These are phyloP conservation scores for Enteromius paludinosus DNA, from an alignment of 2,797 vertebrate genomes.

Conservation along the genomic window DNA sequence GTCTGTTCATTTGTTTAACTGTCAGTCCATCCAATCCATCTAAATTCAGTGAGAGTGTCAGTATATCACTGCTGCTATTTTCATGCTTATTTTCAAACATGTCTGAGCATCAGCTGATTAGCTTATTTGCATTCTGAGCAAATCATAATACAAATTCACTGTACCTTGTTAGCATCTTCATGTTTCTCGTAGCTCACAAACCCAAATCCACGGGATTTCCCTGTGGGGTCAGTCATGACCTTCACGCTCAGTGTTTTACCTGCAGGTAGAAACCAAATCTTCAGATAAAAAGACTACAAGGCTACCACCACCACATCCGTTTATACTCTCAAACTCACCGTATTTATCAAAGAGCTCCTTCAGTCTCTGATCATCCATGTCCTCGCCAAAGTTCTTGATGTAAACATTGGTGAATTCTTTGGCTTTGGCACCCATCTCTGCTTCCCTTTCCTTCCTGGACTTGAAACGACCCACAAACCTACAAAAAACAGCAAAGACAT, in stretches of 20 bases:
- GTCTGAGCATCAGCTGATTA: not conserved
- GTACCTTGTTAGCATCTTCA: conserved; percentile 97
- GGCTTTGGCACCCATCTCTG: conserved; percentile 96
- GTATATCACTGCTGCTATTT: not conserved
- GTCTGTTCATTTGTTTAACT: not conserved
- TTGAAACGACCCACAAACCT: conserved; percentile 99
- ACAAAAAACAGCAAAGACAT: conserved; percentile 43
- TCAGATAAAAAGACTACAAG: not conserved
- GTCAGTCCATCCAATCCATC: not conserved
- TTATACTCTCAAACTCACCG: conserved; percentile 76
- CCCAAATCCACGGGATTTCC: conserved; percentile 98
- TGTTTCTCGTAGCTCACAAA: conserved; percentile 99
- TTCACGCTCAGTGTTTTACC: conserved; percentile 98
- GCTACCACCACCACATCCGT: not conserved
- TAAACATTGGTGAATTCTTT: conserved; percentile 99
- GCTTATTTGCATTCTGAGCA: not conserved
- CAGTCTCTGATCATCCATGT: conserved; percentile 91
- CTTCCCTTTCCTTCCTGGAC: conserved; percentile 96
- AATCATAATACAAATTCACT: not conserved
- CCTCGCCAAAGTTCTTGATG: conserved; percentile 98
- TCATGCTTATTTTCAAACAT: not conserved
- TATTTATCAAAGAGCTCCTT: conserved; percentile 97
- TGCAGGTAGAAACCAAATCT: conserved; percentile 67
- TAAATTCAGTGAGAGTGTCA: not conserved
- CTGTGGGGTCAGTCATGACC: conserved; percentile 94